phyloP scores from a whole-genome alignment of 1,140 invertebrate species.

The Gonatopus flavifemur region DNA sequence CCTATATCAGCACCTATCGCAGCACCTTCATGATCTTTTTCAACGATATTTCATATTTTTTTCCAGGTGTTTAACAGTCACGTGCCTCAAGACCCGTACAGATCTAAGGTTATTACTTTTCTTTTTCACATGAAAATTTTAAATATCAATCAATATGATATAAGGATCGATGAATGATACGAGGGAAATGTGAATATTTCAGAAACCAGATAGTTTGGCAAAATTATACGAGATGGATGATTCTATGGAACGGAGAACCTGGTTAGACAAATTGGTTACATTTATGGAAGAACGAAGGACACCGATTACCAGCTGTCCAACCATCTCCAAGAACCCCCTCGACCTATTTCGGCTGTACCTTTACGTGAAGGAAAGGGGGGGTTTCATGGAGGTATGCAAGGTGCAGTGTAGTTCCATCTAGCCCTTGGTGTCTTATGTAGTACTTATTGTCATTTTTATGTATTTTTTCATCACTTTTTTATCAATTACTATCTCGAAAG shows the following conservation, averaged over 20 bases:
- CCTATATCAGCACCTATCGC: no score
- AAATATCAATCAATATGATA: background rate
- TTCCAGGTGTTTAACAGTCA: conserved; percentile 90
- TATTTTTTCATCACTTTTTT: conserved; percentile 32
- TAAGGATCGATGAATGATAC: background rate
- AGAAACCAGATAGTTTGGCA: conserved; percentile 87
- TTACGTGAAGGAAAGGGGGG: conserved; percentile 92
- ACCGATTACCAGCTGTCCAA: conserved; percentile 92
- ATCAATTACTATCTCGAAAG: conserved; percentile 14
- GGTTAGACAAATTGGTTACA: conserved; percentile 88
- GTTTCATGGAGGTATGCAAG: conserved; percentile 94
- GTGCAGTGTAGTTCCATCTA: conserved; percentile 69
- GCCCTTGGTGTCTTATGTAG: conserved; percentile 51
- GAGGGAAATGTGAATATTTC: conserved; percentile 39
- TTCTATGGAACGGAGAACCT: conserved; percentile 84
- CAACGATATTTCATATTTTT: conserved; percentile 53
- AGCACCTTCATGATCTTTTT: no score
- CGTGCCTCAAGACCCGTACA: conserved; percentile 84
- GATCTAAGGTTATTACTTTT: conserved; percentile 72
- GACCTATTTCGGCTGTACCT: conserved; percentile 96
- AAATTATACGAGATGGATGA: conserved; percentile 97
- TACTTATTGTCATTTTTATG: conserved; percentile 40
- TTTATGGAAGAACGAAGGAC: conserved; percentile 93
- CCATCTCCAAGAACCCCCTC: conserved; percentile 96
- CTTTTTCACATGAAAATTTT: conserved; percentile 18